Evolutionary conservation across 1,140 invertebrate genomes (phyloP).

Genomic region (Zaprionus davidi): DNA sequence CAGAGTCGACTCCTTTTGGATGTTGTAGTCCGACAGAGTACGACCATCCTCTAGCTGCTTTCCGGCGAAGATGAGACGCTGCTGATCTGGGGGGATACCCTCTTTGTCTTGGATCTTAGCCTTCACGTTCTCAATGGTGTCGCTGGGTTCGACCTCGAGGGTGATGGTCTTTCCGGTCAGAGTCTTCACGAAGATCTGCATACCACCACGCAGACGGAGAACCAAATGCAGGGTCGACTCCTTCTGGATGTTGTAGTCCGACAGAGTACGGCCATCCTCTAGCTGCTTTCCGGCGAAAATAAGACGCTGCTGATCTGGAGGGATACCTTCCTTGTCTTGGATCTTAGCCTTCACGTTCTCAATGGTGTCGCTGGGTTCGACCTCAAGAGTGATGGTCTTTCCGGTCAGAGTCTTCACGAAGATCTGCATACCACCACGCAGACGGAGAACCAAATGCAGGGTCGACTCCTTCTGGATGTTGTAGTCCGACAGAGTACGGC

Average conservation of each 20-base stretch:
- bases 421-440: slow-evolving; percentile 88
- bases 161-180: slow-evolving; percentile 94
- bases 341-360: slow-evolving; percentile 94
- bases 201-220: slow-evolving; percentile 92
- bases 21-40: slow-evolving; percentile 92
- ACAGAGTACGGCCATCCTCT: slow-evolving; percentile 91
- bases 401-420: slow-evolving; percentile 94
- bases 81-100: slow-evolving; percentile 90
- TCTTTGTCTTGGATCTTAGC: slow-evolving; percentile 91
- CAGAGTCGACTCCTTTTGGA: slow-evolving; percentile 95
- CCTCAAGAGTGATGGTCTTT: slow-evolving; percentile 93
- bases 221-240: slow-evolving; percentile 96
- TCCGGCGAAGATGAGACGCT: slow-evolving; percentile 88
- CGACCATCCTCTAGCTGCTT: slow-evolving; percentile 91
- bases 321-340: slow-evolving; percentile 90
- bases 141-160: slow-evolving; percentile 91
- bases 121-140: slow-evolving; percentile 93
- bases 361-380: slow-evolving; percentile 92
- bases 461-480: slow-evolving; percentile 88
- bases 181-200: slow-evolving; percentile 91
- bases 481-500: slow-evolving; percentile 85
- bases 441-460: slow-evolving; percentile 87
- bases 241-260: slow-evolving; percentile 94
- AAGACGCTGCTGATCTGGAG: slow-evolving; percentile 90
- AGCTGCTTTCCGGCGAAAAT: slow-evolving; percentile 92